phyloP scores from a whole-genome alignment of 2,888 invertebrate species.

The Drosophila nigricruria region DNA sequence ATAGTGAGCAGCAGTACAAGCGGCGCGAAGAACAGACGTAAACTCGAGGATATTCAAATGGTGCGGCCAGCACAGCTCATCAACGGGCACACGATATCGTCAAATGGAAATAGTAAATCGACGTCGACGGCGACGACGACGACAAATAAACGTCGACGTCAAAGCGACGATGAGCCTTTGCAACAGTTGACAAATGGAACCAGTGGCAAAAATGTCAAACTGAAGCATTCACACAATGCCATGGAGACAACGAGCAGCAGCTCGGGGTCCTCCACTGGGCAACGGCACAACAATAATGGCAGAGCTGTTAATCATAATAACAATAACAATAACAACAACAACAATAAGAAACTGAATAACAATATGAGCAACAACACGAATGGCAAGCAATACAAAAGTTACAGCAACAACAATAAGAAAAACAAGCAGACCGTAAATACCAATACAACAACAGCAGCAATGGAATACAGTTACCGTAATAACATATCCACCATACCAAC shows the following conservation, averaged over 20 bases:
- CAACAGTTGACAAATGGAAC: slow-evolving; percentile 46
- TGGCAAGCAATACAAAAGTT: slow-evolving; percentile 29
- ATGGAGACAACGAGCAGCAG: slow-evolving; percentile 21
- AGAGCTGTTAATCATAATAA: slow-evolving; percentile 45
- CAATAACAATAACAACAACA: slow-evolving; percentile 44
- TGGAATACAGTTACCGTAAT: slow-evolving; percentile 62
- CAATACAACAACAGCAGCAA: slow-evolving; percentile 17
- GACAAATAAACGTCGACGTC: slow-evolving; percentile 25
- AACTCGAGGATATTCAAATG: slow-evolving; percentile 33
- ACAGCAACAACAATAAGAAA: slow-evolving; percentile 27
- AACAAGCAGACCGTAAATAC: slow-evolving; percentile 12
- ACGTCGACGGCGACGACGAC: slow-evolving; percentile 7
- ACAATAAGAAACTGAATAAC: slow-evolving; percentile 59
- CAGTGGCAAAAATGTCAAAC: slow-evolving; percentile 51
- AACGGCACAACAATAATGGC: slow-evolving; percentile 56
- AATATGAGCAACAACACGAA: slow-evolving; percentile 47
- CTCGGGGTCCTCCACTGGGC: slow-evolving; percentile 27
- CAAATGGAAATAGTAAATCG: slow-evolving; percentile 46
- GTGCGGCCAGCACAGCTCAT: slow-evolving; percentile 30
- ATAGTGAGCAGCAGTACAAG: slow-evolving; percentile 39
- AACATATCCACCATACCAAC: slow-evolving; percentile 57
- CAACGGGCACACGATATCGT: slow-evolving; percentile 54
- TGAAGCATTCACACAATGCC: slow-evolving; percentile 48
- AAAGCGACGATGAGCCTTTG: slow-evolving; percentile 21
- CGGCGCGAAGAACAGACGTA: slow-evolving; percentile 41